These are phyloP conservation scores for Spermophilus dauricus DNA, from an alignment of 2,113 vertebrate genomes.

Conservation along the genomic window DNA sequence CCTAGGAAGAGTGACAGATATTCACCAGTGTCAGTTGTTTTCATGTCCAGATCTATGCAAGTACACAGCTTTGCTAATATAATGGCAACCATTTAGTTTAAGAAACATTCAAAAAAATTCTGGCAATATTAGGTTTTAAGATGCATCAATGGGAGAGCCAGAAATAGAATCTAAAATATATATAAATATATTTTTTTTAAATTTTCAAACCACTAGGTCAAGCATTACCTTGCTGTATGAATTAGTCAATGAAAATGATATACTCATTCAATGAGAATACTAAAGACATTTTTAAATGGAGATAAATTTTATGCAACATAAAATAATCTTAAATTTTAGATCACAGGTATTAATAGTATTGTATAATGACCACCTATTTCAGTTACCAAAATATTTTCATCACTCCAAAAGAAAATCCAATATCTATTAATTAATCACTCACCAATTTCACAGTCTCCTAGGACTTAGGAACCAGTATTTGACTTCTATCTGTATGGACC, in stretches of 20 bases:
- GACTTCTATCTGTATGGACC: background rate
- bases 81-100: background rate
- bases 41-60: background rate
- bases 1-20: background rate
- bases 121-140: background rate
- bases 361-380: background rate
- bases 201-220: fast-evolving
- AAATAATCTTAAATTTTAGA: background rate
- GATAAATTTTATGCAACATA: background rate
- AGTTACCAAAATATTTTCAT: background rate
- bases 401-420: background rate
- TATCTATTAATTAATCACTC: background rate
- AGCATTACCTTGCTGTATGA: background rate
- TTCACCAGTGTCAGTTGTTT: background rate
- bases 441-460: background rate
- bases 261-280: background rate
- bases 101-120: background rate
- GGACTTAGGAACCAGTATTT: background rate
- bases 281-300: background rate
- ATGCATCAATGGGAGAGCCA: background rate
- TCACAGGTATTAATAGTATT: background rate
- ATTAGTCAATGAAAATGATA: background rate
- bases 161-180: background rate
- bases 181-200: background rate
- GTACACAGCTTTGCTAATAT: background rate